Conservation (phyloP, 1,140 invertebrate species). For the Vanessa atalanta region DNA sequence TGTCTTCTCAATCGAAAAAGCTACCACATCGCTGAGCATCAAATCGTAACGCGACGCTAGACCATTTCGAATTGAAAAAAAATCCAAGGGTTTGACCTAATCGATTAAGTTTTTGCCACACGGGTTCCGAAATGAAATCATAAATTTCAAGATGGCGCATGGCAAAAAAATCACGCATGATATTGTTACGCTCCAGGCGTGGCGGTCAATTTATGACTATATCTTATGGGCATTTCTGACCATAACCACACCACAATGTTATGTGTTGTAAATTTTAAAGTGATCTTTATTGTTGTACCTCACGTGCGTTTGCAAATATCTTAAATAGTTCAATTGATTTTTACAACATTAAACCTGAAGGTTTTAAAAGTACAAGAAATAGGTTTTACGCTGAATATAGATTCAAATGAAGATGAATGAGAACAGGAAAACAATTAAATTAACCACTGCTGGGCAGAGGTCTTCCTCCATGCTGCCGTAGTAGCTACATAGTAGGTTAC, state of each 20-base stretch:
- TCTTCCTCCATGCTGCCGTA: too few species aligned
- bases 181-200: conserved; percentile 54
- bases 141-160: conserved; percentile 58
- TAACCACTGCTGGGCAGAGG: too few species aligned
- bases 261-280: conserved; percentile 13
- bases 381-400: too few species aligned
- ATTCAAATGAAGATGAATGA: too few species aligned
- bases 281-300: conserved; percentile 1
- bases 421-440: too few species aligned
- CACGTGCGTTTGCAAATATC: not conserved
- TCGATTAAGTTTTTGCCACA: conserved; percentile 74
- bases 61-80: conserved; percentile 35
- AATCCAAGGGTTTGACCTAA: conserved; percentile 57
- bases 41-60: not conserved
- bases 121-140: conserved; percentile 67
- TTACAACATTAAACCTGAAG: not conserved
- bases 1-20: not conserved
- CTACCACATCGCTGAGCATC: not conserved
- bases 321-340: not conserved
- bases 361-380: too few species aligned
- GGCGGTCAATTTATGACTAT: conserved; percentile 71
- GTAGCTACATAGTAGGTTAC: too few species aligned
- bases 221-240: conserved; percentile 52
- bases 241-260: conserved; percentile 32
- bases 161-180: conserved; percentile 65